Evolutionary conservation across 1,140 invertebrate genomes (phyloP), one percentile per base, ranked within the genome.

Genomic region (Vanessa tameamea): DNA sequence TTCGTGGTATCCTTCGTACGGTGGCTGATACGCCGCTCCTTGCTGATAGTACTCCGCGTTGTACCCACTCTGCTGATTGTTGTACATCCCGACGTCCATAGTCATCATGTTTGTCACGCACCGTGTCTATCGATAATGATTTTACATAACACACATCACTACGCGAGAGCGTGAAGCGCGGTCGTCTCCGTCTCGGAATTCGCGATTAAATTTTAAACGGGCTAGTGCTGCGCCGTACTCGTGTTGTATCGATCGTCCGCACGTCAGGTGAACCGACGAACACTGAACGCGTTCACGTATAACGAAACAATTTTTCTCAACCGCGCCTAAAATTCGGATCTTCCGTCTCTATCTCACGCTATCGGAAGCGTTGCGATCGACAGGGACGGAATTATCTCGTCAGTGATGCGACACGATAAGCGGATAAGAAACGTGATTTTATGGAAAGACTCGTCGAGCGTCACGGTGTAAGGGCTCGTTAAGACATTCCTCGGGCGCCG

Each of bases 21-120:
- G 82, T n/a, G 85, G 81, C 82, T 88, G 88, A 79, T 87, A 91
- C 26, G 78, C 79, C 20, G 79, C 88, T 20, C 82, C 84, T 75
- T 89, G 87, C 79, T 91, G 90, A 79, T 91, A 92, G 72, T 91
- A 93, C 69, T 91, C 89, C 67, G 86, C 87, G 79, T 83, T 88
- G 80, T 87, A 90, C 63, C 87, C 87, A 82, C 83, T 89, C 80
- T 92, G 92, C 79, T 92, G 90, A 85, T 93, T 93, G 80, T 92
- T 90, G 82, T 93, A 93, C 91, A 93, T 93, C 73, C 91, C 89
- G 87, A 93, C 85, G 85, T 93, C 92, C 92, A 93, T 93, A 86
- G 91, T 93, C 91, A 93, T 93, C 92, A 93, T 93, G 88, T 88
- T 88, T 87, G 78, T 78, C 79, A 80, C 79, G 73, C 64, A 67